phyloP scores from a whole-genome alignment of 2,797 vertebrate genomes.

The Carcharodon carcharias region DNA sequence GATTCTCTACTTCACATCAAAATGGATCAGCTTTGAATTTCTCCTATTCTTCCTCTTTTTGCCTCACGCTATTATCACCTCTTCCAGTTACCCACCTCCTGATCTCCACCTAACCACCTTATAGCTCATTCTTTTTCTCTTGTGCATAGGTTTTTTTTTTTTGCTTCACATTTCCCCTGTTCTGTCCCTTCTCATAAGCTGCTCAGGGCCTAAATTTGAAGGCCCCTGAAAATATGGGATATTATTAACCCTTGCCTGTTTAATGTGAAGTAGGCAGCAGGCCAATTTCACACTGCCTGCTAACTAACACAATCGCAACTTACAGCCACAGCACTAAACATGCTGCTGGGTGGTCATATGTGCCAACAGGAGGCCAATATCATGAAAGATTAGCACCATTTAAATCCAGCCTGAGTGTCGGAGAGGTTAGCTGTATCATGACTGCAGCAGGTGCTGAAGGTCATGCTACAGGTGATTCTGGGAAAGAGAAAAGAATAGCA shows the following conservation, averaged over 20 bases:
- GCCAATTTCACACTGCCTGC: not conserved
- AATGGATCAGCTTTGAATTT: not conserved
- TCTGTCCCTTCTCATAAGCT: not conserved
- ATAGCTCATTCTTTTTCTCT: not conserved
- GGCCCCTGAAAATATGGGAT: too few relatives aligned
- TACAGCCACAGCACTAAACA: too few relatives aligned
- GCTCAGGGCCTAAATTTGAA: not conserved
- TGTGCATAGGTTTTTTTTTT: not conserved
- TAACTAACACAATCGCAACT: not conserved
- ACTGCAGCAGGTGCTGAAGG: too few relatives aligned
- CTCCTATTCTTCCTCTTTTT: not conserved
- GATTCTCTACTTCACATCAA: not conserved
- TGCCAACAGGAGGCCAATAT: too few relatives aligned
- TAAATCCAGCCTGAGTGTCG: too few relatives aligned
- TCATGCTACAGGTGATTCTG: too few relatives aligned
- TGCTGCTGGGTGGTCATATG: too few relatives aligned
- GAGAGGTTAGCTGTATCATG: too few relatives aligned
- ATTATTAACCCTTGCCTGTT: too few relatives aligned
- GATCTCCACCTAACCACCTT: not conserved
- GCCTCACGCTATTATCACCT: not conserved
- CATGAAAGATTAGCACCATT: too few relatives aligned
- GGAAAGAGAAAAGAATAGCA: too few relatives aligned
- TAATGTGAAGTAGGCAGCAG: not conserved
- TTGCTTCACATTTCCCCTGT: not conserved
- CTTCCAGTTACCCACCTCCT: not conserved